Percentiles rank a stretch among this genome's conserved stretches.
Evolutionary conservation across 2,888 invertebrate genomes (phyloP).

Genomic region (Stratiomys singularior): DNA sequence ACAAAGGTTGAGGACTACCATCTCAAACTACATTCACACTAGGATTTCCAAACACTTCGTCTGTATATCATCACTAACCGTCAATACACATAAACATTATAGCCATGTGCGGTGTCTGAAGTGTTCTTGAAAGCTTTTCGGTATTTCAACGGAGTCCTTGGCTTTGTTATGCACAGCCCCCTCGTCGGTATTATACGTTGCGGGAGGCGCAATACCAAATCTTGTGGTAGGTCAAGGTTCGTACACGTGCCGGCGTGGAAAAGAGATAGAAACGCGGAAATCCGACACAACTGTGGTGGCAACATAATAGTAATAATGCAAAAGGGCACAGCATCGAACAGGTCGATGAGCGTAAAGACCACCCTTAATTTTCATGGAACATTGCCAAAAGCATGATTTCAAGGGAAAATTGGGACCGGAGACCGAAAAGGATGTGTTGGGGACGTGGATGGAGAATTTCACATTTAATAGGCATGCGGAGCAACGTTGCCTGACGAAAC

Average conservation of each 20-base stretch:
- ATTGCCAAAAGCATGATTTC: background rate
- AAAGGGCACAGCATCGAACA: background rate
- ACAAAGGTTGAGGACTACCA: no score
- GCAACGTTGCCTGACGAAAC: background rate
- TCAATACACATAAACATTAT: background rate
- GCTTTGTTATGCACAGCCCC: background rate
- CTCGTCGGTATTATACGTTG: background rate
- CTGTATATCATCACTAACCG: background rate
- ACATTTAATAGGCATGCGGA: background rate
- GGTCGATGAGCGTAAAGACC: background rate
- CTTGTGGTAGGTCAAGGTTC: conserved; percentile 4
- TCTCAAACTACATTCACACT: no score
- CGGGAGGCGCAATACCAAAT: background rate
- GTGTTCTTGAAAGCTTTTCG: conserved; percentile 24
- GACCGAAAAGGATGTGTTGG: background rate
- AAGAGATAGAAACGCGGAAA: conserved; percentile 30
- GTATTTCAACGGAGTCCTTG: background rate
- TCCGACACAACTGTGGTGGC: background rate
- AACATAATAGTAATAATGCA: background rate
- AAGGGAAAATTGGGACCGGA: background rate
- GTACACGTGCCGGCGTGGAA: conserved; percentile 12
- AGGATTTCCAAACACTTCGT: no score
- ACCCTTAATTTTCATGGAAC: conserved; percentile 1
- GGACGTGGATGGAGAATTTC: background rate
- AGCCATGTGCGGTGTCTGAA: conserved; percentile 30